A percentile compares a stretch with the other conserved stretches of the same genome.
These are phyloP conservation scores for Tonatia bakeri DNA, from an alignment of 2,113 vertebrate species.

Conservation along the genomic window DNA sequence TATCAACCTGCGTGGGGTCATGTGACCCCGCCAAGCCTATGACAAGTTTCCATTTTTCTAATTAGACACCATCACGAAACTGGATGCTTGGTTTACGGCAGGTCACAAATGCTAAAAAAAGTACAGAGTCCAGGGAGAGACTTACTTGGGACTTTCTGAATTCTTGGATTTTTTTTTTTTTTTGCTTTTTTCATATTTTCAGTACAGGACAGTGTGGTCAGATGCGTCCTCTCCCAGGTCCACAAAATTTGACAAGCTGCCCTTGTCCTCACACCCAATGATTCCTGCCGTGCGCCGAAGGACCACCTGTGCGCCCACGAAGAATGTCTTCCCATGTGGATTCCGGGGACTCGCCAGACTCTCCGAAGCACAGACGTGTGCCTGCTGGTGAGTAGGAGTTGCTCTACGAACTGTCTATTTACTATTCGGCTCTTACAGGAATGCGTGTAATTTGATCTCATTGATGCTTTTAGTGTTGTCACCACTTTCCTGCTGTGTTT, in stretches of 20 bases:
- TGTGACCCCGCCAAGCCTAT: slow-evolving; percentile 82
- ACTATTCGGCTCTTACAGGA: slow-evolving; percentile 26
- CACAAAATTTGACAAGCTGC: slow-evolving; percentile 78
- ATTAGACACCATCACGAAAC: slow-evolving; percentile 84
- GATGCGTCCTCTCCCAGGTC: slow-evolving; percentile 68
- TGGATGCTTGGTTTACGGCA: slow-evolving; percentile 83
- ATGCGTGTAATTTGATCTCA: slow-evolving; percentile 8
- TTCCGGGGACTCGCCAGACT: slow-evolving; percentile 74
- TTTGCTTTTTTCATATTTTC: slow-evolving; percentile 74
- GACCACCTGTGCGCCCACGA: slow-evolving; percentile 62
- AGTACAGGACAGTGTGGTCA: slow-evolving; percentile 76
- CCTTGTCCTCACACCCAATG: slow-evolving; percentile 77
- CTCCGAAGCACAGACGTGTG: slow-evolving; percentile 79
- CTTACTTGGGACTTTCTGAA: slow-evolving; percentile 80
- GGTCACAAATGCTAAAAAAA: slow-evolving; percentile 83
- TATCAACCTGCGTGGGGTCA: slow-evolving; percentile 82
- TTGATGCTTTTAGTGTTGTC: background rate
- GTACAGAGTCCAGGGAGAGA: slow-evolving; percentile 83
- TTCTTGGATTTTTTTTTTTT: slow-evolving; percentile 77
- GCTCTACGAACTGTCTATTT: slow-evolving; percentile 59
- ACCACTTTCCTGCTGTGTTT: background rate
- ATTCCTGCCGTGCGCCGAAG: slow-evolving; percentile 76
- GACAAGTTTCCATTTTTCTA: slow-evolving; percentile 79
- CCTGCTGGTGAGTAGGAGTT: slow-evolving; percentile 81
- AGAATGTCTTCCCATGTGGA: slow-evolving; percentile 83